A percentile compares a stretch with the other conserved stretches of the same genome.
phyloP scores from a whole-genome alignment of 2,113 vertebrate genomes.

The Martes martes region DNA sequence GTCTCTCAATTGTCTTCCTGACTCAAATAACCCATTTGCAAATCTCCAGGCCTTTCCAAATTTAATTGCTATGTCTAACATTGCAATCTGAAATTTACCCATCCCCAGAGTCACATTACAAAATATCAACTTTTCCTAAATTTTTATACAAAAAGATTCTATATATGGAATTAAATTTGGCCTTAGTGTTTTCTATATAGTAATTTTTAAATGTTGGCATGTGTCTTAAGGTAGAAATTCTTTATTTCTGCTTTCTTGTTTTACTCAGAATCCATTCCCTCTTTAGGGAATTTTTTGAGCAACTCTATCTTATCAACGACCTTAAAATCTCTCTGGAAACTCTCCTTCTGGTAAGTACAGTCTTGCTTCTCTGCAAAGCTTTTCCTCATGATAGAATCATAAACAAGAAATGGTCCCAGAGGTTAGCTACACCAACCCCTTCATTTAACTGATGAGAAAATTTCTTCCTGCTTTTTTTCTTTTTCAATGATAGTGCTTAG shows the following conservation, averaged over 20 bases:
- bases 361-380: neutral
- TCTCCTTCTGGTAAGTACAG: neutral
- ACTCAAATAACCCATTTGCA: neutral
- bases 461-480: neutral
- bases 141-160: neutral
- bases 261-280: slow-evolving; percentile 1
- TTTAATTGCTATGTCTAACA: neutral
- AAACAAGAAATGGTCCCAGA: neutral
- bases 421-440: neutral
- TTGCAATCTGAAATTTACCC: neutral
- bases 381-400: neutral
- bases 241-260: slow-evolving; percentile 8
- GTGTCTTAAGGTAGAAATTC: neutral
- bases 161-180: neutral
- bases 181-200: neutral
- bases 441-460: neutral
- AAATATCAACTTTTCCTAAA: neutral
- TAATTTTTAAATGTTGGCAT: neutral
- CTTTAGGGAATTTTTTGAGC: neutral
- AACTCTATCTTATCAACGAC: neutral
- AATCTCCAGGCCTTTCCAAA: neutral
- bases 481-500: neutral
- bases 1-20: neutral
- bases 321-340: neutral
- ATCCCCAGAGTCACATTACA: neutral